phyloP scores from a whole-genome alignment of 2,797 vertebrate genomes.

The Netta rufina region DNA sequence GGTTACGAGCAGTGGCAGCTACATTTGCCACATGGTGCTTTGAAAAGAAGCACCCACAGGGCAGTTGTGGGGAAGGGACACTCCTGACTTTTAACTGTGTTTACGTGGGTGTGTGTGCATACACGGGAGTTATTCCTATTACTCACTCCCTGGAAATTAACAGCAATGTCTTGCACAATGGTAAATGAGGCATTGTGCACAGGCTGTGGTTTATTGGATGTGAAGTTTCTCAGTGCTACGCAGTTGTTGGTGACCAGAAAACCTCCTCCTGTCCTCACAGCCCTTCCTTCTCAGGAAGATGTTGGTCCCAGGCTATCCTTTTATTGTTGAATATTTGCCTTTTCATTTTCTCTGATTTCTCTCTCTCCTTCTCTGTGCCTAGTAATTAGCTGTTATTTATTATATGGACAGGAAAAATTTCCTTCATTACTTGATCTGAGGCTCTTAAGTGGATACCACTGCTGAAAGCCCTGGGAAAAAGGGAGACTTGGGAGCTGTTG shows the following conservation, averaged over 20 bases:
- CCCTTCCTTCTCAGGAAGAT: background rate
- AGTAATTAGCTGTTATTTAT: background rate
- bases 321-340: background rate
- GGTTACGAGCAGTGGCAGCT: background rate
- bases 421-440: background rate
- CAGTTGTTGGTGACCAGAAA: background rate
- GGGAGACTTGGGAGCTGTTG: background rate
- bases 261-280: background rate
- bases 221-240: fast-evolving
- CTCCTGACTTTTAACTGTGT: background rate
- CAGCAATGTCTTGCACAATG: fast-evolving
- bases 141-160: background rate
- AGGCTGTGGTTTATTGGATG: background rate
- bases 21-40: background rate
- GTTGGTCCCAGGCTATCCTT: background rate
- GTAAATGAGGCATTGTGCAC: background rate
- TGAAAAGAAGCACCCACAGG: background rate
- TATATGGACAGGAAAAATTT: background rate
- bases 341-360: background rate
- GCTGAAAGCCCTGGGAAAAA: background rate
- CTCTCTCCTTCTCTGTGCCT: background rate
- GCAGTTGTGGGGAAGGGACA: background rate
- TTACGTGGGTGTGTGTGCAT: background rate
- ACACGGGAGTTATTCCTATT: background rate
- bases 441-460: background rate